Base-by-base conservation (phyloP, 2,888 invertebrate species). In the Caenorhabditis sp. region DNA sequence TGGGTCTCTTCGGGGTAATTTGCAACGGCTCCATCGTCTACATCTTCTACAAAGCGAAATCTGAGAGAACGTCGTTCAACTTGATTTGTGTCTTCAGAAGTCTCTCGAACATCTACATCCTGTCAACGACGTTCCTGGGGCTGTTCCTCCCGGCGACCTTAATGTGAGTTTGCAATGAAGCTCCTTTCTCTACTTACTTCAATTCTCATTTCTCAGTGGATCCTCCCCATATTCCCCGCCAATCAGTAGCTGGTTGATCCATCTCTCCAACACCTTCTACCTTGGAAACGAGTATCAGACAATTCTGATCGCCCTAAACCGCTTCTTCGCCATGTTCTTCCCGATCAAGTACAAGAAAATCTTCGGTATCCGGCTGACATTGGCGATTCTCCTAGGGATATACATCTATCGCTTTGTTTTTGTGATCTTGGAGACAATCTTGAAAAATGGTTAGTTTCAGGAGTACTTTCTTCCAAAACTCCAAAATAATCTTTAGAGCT, bases 201-300 rank as follows among this genome's bases (percentile, higher is more conserved):
- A 6, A 0, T n/a, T n/a, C 40, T 51, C n/a, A 28, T 13, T 8
- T 61, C 55, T 22, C 61, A 78, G 78, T 8, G 78, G 78, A 1
- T 78, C 13, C n/a, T 78, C 78, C 15, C 62, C 56, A 11, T 78
- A 70, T 18, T 9, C 35, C 5, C 78, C 69, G 9, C 0, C 15
- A 1, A 26, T 58, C 11, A 70, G 70, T 37, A 56, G 50, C 18
- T 64, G 64, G 56, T 5, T 78, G n/a, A 78, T 78, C 15, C 64
- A 64, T 11, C 9, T 78, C 20, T 64, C 69, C 4, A 69, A 70
- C 32, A 64, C 58, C 13, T 4, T 78, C 0, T 78, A 78, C 15
- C 35, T 78, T 15, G 69, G 69, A 1, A 78, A 78, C 55, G 78
- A 78, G 26, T 78, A 78, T 37, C 69, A 70, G 22, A 78, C 65